A percentile compares a stretch with the other conserved stretches of the same genome.
Evolutionary conservation across 1,140 invertebrate species (phyloP).

Genomic region (Dreissena polymorpha): DNA sequence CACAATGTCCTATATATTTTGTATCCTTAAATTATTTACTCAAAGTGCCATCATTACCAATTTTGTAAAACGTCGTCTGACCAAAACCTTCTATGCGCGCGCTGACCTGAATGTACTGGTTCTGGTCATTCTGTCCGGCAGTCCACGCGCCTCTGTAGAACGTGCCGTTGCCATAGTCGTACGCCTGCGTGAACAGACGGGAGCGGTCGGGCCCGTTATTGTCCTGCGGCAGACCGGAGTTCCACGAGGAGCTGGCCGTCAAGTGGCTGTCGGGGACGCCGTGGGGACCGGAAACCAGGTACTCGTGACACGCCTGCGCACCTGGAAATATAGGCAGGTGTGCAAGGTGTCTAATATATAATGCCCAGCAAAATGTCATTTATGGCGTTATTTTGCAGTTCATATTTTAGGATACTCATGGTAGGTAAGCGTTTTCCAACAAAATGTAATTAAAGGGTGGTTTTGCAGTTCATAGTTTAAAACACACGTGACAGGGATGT

Average conservation of each 20-base stretch:
- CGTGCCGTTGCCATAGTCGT: constrained; percentile 58
- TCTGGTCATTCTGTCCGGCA: constrained; percentile 57
- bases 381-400: too few species aligned
- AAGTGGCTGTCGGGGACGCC: constrained; percentile 59
- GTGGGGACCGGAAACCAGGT: constrained; percentile 59
- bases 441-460: too few species aligned
- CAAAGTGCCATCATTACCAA: too few species aligned
- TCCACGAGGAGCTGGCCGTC: constrained; percentile 55
- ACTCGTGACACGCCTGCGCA: constrained; percentile 62
- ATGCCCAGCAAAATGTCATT: too few species aligned
- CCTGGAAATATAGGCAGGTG: constrained; percentile 21
- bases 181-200: constrained; percentile 52
- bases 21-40: too few species aligned
- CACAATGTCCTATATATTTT: too few species aligned
- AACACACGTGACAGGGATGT: too few species aligned
- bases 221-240: constrained; percentile 51
- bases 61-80: too few species aligned
- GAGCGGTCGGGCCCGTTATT: constrained; percentile 59
- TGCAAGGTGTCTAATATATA: too few species aligned
- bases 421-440: too few species aligned
- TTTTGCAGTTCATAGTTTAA: too few species aligned
- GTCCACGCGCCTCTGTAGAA: constrained; percentile 63
- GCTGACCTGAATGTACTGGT: constrained; percentile 64
- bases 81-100: not conserved
- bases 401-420: too few species aligned